Conservation (phyloP, 53 echinoderm and acorn worm species). For the Temnopleurus reevesii region DNA sequence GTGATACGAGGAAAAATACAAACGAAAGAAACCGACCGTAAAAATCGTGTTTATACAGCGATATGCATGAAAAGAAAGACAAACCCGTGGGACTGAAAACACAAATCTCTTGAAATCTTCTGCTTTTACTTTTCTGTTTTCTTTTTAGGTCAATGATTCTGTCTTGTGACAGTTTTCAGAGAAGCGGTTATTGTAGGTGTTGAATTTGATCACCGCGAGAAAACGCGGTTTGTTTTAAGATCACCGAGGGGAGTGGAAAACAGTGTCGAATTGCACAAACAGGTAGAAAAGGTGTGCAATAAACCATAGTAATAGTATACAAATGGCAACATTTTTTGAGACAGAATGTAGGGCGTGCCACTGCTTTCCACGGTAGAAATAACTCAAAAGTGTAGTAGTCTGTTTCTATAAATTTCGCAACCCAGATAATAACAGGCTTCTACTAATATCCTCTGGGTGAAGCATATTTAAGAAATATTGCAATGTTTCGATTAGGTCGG, state of each 20-base stretch:
- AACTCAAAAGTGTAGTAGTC: too few relatives aligned
- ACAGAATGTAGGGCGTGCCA: neutral
- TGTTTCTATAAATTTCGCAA: too few relatives aligned
- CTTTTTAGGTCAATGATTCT: neutral
- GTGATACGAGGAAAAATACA: neutral
- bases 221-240: slow-evolving; percentile 20
- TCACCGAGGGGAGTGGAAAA: neutral
- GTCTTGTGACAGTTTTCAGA: neutral
- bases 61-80: neutral
- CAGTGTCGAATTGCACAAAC: neutral
- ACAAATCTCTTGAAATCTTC: slow-evolving; percentile 22
- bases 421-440: too few relatives aligned
- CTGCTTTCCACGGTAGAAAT: neutral
- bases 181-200: neutral
- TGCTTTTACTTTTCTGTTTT: neutral
- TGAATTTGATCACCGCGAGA: slow-evolving; percentile 15
- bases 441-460: neutral
- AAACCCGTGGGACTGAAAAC: neutral
- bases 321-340: neutral
- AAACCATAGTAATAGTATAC: too few relatives aligned
- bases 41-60: neutral
- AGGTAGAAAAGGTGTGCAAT: neutral
- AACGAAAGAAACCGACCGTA: slow-evolving; percentile 11
- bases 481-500: neutral
- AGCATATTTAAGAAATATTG: neutral